Evolutionary conservation across 2,888 invertebrate genomes (phyloP).

Genomic region (Philereme transversata): DNA sequence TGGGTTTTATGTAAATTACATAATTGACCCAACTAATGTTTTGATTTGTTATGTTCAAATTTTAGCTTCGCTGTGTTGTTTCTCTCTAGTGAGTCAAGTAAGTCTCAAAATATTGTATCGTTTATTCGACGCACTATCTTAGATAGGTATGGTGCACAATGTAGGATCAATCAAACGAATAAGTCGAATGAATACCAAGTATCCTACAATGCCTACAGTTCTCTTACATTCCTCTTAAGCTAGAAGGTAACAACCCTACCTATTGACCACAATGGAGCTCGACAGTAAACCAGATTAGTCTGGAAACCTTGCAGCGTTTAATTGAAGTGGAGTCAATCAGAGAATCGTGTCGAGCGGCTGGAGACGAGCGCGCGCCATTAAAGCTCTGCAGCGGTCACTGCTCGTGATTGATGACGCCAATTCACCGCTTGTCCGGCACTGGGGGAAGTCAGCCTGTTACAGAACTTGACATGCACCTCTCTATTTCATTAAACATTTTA

Average conservation of each 20-base stretch:
- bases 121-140: too few species aligned
- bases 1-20: constrained; percentile 16
- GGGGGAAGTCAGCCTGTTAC: constrained; percentile 34
- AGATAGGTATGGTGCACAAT: too few species aligned
- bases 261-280: constrained; percentile 30
- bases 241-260: constrained; percentile 14
- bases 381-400: constrained; percentile 62
- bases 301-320: constrained; percentile 41
- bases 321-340: constrained; percentile 56
- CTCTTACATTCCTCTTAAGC: background rate
- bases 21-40: too few species aligned
- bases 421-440: constrained; percentile 66
- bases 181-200: too few species aligned
- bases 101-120: too few species aligned
- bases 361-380: constrained; percentile 62
- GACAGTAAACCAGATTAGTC: constrained; percentile 34
- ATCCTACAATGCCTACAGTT: too few species aligned
- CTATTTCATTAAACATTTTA: too few species aligned
- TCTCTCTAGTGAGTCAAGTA: too few species aligned
- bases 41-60: too few species aligned
- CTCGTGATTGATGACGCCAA: constrained; percentile 77
- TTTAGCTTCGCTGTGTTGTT: too few species aligned
- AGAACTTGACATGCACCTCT: background rate
- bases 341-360: constrained; percentile 48
- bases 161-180: too few species aligned